Evolutionary conservation across 2,113 vertebrate genomes (phyloP).

Genomic region (Ptychochromis oligacanthus): DNA sequence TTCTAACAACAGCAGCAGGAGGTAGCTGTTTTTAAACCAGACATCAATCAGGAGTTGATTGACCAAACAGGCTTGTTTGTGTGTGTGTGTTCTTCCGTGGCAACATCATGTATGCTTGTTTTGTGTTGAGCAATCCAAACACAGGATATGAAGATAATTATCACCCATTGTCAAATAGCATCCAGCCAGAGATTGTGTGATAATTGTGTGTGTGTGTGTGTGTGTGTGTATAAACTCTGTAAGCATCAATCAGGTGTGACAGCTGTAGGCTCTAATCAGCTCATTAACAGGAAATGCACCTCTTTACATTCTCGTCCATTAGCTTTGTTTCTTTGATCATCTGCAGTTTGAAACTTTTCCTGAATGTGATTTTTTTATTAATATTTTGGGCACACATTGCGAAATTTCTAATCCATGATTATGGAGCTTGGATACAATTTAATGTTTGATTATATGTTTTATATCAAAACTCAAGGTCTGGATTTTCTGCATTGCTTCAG

Average conservation of each 20-base stretch:
- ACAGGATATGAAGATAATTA: background rate
- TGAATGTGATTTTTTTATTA: background rate
- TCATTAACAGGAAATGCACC: background rate
- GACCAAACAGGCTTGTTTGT: background rate
- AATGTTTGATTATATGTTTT: too few species aligned
- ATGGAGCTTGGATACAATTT: too few species aligned
- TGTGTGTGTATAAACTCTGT: background rate
- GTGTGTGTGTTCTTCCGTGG: background rate
- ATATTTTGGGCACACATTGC: background rate
- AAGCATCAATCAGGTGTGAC: slow-evolving; percentile 10
- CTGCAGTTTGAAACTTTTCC: background rate
- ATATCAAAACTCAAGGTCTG: too few species aligned
- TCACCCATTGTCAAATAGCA: background rate
- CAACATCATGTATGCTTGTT: slow-evolving; percentile 3
- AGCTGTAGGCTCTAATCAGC: slow-evolving; percentile 26
- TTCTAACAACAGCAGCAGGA: background rate
- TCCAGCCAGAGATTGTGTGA: background rate
- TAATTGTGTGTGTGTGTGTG: background rate
- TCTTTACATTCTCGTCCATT: background rate
- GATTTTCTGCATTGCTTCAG: too few species aligned
- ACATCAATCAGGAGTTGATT: background rate
- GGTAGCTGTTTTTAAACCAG: background rate
- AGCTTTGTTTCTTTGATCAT: background rate
- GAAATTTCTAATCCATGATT: too few species aligned
- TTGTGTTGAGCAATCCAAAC: slow-evolving; percentile 1